Conservation (phyloP, 2,113 vertebrate genomes). For the Ceyx cyanopectus region DNA sequence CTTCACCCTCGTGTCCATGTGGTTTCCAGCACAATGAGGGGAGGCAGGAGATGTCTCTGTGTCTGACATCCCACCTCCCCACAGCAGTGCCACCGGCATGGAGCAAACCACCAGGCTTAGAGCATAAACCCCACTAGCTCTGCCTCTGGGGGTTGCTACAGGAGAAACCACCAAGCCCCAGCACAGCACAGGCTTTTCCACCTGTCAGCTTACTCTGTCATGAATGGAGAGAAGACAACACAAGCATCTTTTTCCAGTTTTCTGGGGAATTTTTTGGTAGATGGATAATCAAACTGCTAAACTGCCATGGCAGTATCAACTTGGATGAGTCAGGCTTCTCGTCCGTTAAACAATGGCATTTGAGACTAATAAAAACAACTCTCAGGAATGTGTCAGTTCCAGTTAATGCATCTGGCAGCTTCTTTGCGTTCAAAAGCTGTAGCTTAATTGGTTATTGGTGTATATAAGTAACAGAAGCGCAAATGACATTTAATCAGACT, state of each 20-base stretch:
- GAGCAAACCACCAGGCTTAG: neutral
- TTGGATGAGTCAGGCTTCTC: neutral
- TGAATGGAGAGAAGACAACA: neutral
- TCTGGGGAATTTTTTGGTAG: neutral
- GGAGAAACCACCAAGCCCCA: neutral
- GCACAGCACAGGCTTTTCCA: fast-evolving
- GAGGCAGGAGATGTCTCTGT: neutral
- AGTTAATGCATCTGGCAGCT: neutral
- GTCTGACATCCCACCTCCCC: neutral
- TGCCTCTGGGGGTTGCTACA: fast-evolving
- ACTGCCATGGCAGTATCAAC: neutral
- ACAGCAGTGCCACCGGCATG: neutral
- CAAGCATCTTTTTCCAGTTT: neutral
- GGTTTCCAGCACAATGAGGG: fast-evolving
- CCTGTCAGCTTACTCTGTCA: neutral
- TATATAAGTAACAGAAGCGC: neutral
- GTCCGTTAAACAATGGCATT: neutral
- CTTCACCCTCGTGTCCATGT: fast-evolving
- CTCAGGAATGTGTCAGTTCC: neutral
- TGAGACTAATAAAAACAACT: neutral
- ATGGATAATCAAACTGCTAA: neutral
- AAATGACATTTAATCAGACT: neutral
- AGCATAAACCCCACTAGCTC: neutral
- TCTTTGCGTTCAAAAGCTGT: neutral
- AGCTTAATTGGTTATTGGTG: neutral